phyloP scores from a whole-genome alignment of 1,140 invertebrate species.

The Drosophila insularis region DNA sequence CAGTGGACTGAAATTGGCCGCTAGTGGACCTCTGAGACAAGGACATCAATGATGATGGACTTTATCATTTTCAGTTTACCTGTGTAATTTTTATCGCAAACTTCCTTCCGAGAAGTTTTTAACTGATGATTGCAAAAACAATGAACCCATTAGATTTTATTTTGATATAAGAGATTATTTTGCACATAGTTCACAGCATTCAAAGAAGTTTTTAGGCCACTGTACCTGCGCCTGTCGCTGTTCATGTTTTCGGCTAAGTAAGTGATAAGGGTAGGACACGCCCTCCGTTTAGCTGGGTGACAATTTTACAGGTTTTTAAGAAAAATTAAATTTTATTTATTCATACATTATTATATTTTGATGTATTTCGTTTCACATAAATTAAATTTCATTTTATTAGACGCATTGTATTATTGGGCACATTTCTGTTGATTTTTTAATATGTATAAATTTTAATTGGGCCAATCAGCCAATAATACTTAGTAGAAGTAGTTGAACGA shows the following conservation, averaged over 20 bases:
- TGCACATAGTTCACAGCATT: too few species aligned
- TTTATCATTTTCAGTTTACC: too few species aligned
- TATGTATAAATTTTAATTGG: slow-evolving; percentile 54
- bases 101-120: too few species aligned
- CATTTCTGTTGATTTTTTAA: slow-evolving; percentile 12
- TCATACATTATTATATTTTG: slow-evolving; percentile 66
- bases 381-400: slow-evolving; percentile 16
- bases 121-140: too few species aligned
- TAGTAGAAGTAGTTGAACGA: slow-evolving; percentile 13
- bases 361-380: slow-evolving; percentile 34
- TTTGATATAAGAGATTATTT: too few species aligned
- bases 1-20: neutral
- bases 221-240: neutral
- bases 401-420: neutral
- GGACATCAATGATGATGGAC: neutral
- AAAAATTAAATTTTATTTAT: slow-evolving; percentile 80
- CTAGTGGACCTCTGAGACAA: neutral
- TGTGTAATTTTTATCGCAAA: too few species aligned
- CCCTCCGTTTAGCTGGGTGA: slow-evolving; percentile 56
- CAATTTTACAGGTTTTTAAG: slow-evolving; percentile 53
- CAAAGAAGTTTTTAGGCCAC: neutral
- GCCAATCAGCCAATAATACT: slow-evolving; percentile 51
- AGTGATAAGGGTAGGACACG: neutral
- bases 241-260: slow-evolving; percentile 13
- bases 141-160: too few species aligned